Percentiles rank a stretch among this genome's conserved stretches.
Evolutionary conservation across 2,888 invertebrate genomes (phyloP).

Genomic region (Dorcus hopei): DNA sequence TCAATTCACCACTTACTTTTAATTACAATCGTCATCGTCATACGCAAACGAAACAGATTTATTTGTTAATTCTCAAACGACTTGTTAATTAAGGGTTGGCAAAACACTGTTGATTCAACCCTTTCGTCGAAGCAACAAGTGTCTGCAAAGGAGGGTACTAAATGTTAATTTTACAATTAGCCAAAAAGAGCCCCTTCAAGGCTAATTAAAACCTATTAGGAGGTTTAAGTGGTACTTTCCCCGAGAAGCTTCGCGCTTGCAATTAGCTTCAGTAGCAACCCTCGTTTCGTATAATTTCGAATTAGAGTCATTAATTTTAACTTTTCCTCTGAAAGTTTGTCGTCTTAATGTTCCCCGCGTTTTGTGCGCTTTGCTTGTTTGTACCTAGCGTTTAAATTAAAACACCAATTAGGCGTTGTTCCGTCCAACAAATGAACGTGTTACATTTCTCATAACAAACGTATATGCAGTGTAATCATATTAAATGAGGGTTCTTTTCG

Average conservation of each 20-base stretch:
- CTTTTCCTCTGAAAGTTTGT: neutral
- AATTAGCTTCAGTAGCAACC: neutral
- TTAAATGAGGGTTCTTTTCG: neutral
- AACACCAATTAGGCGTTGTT: no score
- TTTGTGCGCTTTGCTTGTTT: no score
- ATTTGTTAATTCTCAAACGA: neutral
- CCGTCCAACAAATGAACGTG: no score
- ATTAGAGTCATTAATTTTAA: neutral
- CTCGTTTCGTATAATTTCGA: neutral
- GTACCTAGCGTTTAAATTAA: no score
- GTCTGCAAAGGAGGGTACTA: conserved; percentile 27
- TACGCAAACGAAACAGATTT: no score
- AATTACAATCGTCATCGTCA: no score
- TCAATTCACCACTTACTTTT: no score
- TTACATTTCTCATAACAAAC: neutral
- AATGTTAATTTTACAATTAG: conserved; percentile 41
- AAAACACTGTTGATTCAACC: neutral
- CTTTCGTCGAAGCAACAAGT: conserved; percentile 1
- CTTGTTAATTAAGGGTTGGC: neutral
- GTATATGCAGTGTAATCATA: neutral
- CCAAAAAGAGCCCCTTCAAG: conserved; percentile 31
- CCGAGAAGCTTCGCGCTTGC: neutral
- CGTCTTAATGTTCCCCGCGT: neutral
- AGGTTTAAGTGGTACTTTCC: conserved; percentile 25
- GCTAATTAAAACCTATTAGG: conserved; percentile 41